phyloP scores from a whole-genome alignment of 2,113 vertebrate genomes.

The Lipophrys pholis region DNA sequence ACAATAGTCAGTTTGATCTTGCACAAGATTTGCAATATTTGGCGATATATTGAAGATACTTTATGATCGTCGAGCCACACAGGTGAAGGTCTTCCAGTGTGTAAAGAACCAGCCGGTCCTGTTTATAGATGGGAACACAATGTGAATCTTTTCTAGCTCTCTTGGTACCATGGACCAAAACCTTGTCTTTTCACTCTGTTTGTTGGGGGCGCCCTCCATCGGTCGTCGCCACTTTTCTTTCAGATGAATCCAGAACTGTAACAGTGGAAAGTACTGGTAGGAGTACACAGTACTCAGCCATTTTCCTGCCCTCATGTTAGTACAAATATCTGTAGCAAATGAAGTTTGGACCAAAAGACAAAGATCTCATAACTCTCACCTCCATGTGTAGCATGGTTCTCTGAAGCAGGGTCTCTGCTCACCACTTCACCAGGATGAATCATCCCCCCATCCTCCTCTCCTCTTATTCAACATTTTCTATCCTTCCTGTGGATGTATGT shows the following conservation, averaged over 20 bases:
- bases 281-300: neutral
- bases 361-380: conserved; percentile 35
- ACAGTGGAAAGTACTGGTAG: neutral
- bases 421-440: neutral
- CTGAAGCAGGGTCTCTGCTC: conserved; percentile 9
- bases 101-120: conserved; percentile 49
- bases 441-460: conserved; percentile 3
- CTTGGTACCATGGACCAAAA: conserved; percentile 68
- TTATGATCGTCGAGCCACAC: conserved; percentile 63
- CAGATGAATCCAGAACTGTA: neutral
- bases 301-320: conserved; percentile 14
- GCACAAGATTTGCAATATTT: conserved; percentile 78
- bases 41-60: conserved; percentile 56
- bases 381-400: conserved; percentile 57
- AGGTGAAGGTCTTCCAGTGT: conserved; percentile 79
- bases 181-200: conserved; percentile 48
- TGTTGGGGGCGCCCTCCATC: conserved; percentile 24
- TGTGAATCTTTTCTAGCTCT: conserved; percentile 68
- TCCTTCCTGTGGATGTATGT: conserved; percentile 74
- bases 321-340: conserved; percentile 51
- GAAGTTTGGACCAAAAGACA: neutral
- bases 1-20: conserved; percentile 74
- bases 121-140: conserved; percentile 43
- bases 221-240: conserved; percentile 29
- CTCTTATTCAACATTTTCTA: conserved; percentile 77